A percentile compares a stretch with the other conserved stretches of the same genome.
These are phyloP conservation scores for Momotus momota DNA, from an alignment of 2,797 vertebrate genomes.

Conservation along the genomic window DNA sequence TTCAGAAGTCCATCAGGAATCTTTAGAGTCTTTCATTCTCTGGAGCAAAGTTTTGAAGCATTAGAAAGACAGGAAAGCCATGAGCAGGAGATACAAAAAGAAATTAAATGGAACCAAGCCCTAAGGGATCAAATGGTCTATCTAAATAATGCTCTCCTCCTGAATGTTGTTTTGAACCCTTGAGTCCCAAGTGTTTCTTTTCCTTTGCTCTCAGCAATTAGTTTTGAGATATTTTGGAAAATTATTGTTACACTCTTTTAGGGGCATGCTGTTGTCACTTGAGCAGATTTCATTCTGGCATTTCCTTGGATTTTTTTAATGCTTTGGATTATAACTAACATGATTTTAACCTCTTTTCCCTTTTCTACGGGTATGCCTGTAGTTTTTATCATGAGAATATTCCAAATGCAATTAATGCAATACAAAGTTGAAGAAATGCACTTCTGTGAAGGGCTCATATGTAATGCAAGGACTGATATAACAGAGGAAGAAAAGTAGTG, in stretches of 20 bases:
- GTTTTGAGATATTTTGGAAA: neutral
- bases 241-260: neutral
- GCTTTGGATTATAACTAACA: neutral
- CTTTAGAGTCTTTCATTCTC: conserved; percentile 25
- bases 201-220: neutral
- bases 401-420: neutral
- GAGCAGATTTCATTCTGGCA: neutral
- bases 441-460: neutral
- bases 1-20: neutral
- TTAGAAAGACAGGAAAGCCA: conserved; percentile 8
- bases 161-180: neutral
- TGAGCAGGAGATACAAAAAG: conserved; percentile 4
- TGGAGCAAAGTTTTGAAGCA: conserved; percentile 34
- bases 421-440: neutral
- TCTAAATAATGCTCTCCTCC: neutral
- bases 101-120: conserved; percentile 44
- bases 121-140: neutral
- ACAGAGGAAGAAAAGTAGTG: neutral
- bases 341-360: neutral
- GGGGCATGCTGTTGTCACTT: neutral
- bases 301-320: neutral
- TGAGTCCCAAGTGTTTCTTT: neutral
- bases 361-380: neutral
- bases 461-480: neutral
- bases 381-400: neutral